Evolutionary conservation across 2,888 invertebrate species (phyloP).

Genomic region (Tenodera sinensis): DNA sequence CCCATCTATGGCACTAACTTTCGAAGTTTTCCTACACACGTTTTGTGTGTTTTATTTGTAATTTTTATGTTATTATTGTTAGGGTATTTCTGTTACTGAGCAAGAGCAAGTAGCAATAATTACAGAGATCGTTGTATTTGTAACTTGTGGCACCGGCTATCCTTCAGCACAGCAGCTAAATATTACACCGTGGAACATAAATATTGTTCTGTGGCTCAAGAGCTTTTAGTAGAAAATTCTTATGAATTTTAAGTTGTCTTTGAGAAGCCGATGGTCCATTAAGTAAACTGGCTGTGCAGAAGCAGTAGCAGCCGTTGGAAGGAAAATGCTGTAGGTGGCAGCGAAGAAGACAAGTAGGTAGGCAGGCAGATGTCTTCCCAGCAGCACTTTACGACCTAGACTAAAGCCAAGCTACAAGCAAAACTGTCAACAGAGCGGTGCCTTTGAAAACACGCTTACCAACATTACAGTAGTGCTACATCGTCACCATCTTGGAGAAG

Average conservation of each 20-base stretch:
- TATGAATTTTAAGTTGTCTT: neutral
- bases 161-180: neutral
- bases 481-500: neutral
- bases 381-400: constrained; percentile 7
- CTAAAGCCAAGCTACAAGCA: neutral
- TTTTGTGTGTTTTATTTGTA: too few relatives aligned
- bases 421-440: constrained; percentile 17
- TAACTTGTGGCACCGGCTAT: neutral
- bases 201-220: neutral
- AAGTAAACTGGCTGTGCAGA: neutral
- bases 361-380: neutral
- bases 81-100: too few relatives aligned
- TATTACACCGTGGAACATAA: neutral
- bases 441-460: constrained; percentile 11
- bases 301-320: neutral
- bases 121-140: too few relatives aligned
- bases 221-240: neutral
- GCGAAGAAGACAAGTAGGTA: neutral
- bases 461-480: constrained; percentile 13
- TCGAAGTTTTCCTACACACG: too few relatives aligned
- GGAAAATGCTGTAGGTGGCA: neutral
- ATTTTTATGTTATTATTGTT: too few relatives aligned
- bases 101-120: too few relatives aligned
- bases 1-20: too few relatives aligned
- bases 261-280: neutral